Base-by-base conservation (phyloP, 2,797 vertebrate genomes). In the Avahi laniger region DNA sequence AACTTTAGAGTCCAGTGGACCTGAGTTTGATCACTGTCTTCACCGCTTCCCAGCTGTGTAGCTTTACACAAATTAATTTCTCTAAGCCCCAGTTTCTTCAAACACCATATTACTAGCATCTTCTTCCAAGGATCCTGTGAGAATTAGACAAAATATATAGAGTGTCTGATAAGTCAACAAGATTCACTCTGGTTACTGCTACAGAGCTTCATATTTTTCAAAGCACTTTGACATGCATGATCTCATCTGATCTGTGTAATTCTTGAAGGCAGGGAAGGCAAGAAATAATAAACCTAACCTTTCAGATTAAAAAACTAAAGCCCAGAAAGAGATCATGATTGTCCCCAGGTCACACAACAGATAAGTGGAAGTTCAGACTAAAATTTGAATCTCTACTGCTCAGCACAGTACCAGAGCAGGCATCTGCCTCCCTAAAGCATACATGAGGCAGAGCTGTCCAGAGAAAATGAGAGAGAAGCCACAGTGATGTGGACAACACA, bases 11-110 rank as follows among this genome's bases (percentile, higher is more conserved):
- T 80, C 91, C 17, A 38, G 69, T 72, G 76, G 41, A 70, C 57
- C 57, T 94, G 69, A 86, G 33, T 91, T 35, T 89, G 33, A 95
- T 50, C 67, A 73, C 14, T 82, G 13, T 59, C 33, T 50, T 91
- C 43, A 70, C 33, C 52, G 43, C 12, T 54, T 85, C 24, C 43
- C 50, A 96, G 78, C 57, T 91, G 38, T 43, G 10, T 15, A 30
- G 73, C 92, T 93, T 91, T 83, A 86, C 35, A 22, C 73, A 97
- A 89, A 89, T 90, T 85, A 75, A 79, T 89, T 70, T 92, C 41
- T 87, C 65, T 94, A 97, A 95, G 84, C 33, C 69, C 35, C 28
- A 35, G 28, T 89, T 96, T 94, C 79, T 50, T 80, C 89, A 92
- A 82, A 69, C 59, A 46, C 57, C 48, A 50, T 46, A 76, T 76